These are phyloP conservation scores for Saguinus midas DNA, from an alignment of 2,113 vertebrate species.

Conservation along the genomic window DNA sequence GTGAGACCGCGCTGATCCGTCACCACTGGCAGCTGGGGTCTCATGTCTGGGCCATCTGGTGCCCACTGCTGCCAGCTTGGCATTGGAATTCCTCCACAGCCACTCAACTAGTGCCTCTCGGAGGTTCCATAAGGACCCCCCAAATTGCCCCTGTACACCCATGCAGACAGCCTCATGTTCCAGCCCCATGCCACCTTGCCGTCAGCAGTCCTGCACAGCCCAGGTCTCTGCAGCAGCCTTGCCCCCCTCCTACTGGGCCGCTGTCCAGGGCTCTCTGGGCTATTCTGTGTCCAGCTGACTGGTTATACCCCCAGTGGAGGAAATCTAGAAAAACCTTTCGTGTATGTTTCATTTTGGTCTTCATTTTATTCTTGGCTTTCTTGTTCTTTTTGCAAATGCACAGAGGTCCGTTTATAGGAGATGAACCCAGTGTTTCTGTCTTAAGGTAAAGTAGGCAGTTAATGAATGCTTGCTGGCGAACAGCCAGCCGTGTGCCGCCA, in stretches of 20 bases:
- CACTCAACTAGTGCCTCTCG: not conserved
- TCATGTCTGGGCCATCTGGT: constrained; percentile 9
- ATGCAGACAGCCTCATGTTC: not conserved
- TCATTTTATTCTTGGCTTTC: constrained; percentile 11
- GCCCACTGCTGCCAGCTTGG: not conserved
- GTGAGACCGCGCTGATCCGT: not conserved
- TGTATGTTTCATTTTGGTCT: not conserved
- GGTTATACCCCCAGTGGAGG: not conserved
- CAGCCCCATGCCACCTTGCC: not conserved
- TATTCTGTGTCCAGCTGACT: not conserved
- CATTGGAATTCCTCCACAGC: not conserved
- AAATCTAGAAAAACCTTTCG: not conserved
- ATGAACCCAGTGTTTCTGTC: not conserved
- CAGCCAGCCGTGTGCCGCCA: accelerated
- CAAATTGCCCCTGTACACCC: not conserved
- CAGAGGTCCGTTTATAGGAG: not conserved
- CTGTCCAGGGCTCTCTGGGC: not conserved
- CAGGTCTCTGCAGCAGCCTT: accelerated
- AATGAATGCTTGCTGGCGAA: not conserved
- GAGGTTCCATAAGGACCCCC: not conserved
- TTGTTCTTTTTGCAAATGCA: not conserved
- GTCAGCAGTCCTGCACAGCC: accelerated
- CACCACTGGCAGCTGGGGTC: not conserved
- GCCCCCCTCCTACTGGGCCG: not conserved
- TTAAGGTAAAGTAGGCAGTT: not conserved